These are phyloP conservation scores for Periphyllus acericola DNA, from an alignment of 2,888 invertebrate species.

Conservation along the genomic window DNA sequence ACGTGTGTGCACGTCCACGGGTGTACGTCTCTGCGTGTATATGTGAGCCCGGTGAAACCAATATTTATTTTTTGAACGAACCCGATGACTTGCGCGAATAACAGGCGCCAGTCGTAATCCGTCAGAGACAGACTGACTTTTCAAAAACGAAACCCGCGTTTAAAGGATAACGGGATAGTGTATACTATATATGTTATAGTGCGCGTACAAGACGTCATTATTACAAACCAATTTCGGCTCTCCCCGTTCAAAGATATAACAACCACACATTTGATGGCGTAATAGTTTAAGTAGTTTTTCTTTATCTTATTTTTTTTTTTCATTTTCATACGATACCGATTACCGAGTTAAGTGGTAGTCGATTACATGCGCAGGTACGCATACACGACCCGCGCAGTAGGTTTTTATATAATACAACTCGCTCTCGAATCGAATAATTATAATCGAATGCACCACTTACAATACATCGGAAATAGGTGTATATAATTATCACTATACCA, in stretches of 20 bases:
- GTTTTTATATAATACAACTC: not conserved
- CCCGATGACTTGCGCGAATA: conserved; percentile 60
- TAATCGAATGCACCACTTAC: not conserved
- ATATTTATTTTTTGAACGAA: conserved; percentile 53
- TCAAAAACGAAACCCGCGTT: conserved; percentile 16
- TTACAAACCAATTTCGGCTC: conserved; percentile 31
- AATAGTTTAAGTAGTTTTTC: conserved; percentile 20
- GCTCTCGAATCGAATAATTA: not conserved
- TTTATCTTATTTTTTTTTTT: not conserved
- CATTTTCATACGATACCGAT: conserved; percentile 18
- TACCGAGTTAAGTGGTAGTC: conserved; percentile 15
- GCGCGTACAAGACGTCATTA: conserved; percentile 10
- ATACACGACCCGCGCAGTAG: not conserved
- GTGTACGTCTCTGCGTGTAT: not conserved
- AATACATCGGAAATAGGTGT: not conserved
- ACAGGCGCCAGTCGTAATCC: conserved; percentile 54
- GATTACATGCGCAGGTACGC: not conserved
- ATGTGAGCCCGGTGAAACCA: conserved; percentile 25
- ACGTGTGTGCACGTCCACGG: not conserved
- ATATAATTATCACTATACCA: not conserved
- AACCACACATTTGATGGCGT: conserved; percentile 13
- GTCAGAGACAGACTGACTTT: conserved; percentile 26
- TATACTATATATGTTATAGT: too few species aligned
- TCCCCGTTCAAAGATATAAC: conserved; percentile 4
- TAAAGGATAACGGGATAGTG: not conserved